Evolutionary conservation across 2,113 vertebrate genomes (phyloP), one percentile per base, ranked within the genome.

Genomic region (Equus quagga): DNA sequence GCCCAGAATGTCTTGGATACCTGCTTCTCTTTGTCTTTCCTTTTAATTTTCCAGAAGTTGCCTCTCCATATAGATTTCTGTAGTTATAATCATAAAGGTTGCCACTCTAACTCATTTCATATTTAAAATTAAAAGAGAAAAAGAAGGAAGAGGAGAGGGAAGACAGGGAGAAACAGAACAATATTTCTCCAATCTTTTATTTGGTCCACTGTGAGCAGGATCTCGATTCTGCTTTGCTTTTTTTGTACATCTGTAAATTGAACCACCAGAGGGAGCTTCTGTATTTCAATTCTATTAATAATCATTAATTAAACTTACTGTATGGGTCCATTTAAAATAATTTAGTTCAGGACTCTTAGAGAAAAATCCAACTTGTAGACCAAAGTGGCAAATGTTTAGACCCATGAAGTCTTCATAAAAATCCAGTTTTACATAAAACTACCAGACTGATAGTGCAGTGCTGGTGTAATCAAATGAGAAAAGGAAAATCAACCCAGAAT

Each of bases 251-350:
- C 51, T 87, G 78, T 75, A 64, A 69, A 28, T 56, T 51, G 73
- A 19, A 80, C 98, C 98, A 98, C 98, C 23, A 98, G 98, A 98
- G 98, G 98, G 98, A 96, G 98, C 95, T 81, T 96, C 67, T 96
- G 81, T 5, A 96, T 98, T 95, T 96, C 96, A 70, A 3, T 96
- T 94, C n/a, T 54, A 41, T 33, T 83, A 58, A 54, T 56, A 69
- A 88, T 36, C 54, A 60, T 67, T 97, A 18, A 89, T 90, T 87
- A 88, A 67, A 84, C 18, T 54, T 65, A 49, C 3, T 60, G 11
- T 17, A 23, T 60, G 60, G 3, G 2, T 64, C 15, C 44, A 64
- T 58, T 91, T 60, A 44, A 91, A 79, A 85, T 62, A 31, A 80
- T 36, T 84, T 75, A 46, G 26, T 12, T 76, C 6, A 41, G 41